A percentile compares a stretch with the other conserved stretches of the same genome.
Conservation (phyloP, 2,888 invertebrate genomes). For the Globia sparganii region DNA sequence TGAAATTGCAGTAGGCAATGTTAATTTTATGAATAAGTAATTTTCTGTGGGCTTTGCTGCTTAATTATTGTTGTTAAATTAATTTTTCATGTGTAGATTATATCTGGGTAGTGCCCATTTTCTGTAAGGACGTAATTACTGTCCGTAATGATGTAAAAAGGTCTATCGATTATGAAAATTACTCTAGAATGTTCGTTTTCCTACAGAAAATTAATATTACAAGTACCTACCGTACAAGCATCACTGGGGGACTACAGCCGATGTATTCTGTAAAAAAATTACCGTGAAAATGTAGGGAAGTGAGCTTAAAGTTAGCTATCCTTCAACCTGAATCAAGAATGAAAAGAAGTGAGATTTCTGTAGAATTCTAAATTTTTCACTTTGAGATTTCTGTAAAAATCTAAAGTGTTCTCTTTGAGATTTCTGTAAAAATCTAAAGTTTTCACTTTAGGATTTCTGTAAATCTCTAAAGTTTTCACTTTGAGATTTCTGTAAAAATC, state of each 20-base stretch:
- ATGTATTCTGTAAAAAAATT: not conserved
- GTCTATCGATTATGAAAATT: not conserved
- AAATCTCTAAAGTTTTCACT: no score
- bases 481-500: no score
- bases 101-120: constrained; percentile 21
- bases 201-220: not conserved
- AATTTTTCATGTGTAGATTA: constrained; percentile 39
- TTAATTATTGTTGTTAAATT: constrained; percentile 49
- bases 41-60: constrained; percentile 12
- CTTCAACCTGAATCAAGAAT: no score
- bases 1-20: constrained; percentile 46
- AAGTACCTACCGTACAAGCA: not conserved
- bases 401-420: no score
- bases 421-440: no score
- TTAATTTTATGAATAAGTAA: constrained; percentile 40
- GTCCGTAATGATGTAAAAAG: not conserved
- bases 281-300: no score
- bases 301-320: no score
- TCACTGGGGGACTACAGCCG: not conserved
- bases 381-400: no score
- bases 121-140: not conserved
- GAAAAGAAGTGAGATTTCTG: no score
- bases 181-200: not conserved
- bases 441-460: no score
- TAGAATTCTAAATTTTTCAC: no score